A percentile compares a stretch with the other conserved stretches of the same genome.
These are phyloP conservation scores for Acanthaster planci DNA, from an alignment of 35 echinoderm and acorn worm genomes.

Conservation along the genomic window DNA sequence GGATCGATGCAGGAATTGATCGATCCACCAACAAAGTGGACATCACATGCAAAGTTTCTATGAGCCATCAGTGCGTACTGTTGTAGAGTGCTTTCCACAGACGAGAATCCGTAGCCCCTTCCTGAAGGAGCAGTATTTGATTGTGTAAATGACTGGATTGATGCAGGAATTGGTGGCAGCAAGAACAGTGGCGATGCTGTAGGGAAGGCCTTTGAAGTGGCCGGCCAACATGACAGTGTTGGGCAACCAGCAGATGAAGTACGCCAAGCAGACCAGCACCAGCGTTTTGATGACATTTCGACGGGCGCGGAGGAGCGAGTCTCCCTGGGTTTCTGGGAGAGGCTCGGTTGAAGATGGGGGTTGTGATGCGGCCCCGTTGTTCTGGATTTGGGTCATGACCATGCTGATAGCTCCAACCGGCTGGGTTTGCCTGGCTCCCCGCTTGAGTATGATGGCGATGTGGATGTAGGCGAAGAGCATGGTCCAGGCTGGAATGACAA, in stretches of 20 bases:
- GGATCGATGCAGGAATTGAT: constrained; percentile 2
- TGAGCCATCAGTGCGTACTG: too few relatives aligned
- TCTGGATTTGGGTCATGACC: background rate
- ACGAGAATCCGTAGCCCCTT: background rate
- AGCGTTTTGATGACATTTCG: constrained; percentile 13
- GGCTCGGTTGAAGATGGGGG: background rate
- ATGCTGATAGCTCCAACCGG: background rate
- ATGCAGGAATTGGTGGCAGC: constrained; percentile 1
- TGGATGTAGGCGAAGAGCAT: constrained; percentile 19
- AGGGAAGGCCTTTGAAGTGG: background rate
- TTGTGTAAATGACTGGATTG: constrained; percentile 14
- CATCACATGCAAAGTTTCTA: too few relatives aligned
- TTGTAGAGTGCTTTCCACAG: background rate
- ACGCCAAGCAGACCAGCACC: background rate
- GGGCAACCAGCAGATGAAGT: constrained; percentile 13
- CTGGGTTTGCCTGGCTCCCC: background rate
- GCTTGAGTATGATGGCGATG: background rate
- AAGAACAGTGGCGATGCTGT: background rate
- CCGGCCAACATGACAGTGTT: background rate
- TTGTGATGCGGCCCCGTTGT: background rate
- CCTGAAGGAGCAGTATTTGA: background rate
- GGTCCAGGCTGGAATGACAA: background rate
- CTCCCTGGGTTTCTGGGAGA: background rate
- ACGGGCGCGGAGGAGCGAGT: background rate
- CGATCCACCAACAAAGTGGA: too few relatives aligned